Conservation (phyloP, 2,113 vertebrate genomes). For the Brevimyrus niger region DNA sequence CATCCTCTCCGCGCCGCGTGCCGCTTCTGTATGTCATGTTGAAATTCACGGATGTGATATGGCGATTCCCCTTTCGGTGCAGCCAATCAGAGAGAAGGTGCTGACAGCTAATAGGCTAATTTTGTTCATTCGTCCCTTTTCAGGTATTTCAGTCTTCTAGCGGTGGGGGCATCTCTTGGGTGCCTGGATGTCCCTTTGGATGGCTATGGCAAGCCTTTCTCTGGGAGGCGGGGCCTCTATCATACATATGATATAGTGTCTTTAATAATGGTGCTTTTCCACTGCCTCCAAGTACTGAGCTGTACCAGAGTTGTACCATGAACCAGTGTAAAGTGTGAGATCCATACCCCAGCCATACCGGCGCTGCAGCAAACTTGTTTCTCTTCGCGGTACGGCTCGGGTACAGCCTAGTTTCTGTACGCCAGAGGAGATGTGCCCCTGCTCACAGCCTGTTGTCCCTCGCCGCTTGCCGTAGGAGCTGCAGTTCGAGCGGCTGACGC, state of each 20-base stretch:
- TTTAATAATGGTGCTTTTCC: not conserved
- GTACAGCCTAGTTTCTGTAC: not conserved
- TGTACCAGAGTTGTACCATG: not conserved
- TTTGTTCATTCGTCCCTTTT: not conserved
- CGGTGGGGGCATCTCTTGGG: not conserved
- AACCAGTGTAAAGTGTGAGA: too few species aligned
- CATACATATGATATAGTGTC: not conserved
- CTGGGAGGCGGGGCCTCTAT: not conserved
- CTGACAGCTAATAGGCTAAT: not conserved
- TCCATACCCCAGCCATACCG: too few species aligned
- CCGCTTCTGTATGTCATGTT: not conserved
- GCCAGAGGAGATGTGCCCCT: constrained; percentile 18
- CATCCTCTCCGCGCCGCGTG: not conserved
- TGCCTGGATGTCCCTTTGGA: not conserved
- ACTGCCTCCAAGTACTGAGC: not conserved
- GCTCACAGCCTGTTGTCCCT: constrained; percentile 24
- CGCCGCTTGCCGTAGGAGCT: constrained; percentile 76
- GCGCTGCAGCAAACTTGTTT: not conserved
- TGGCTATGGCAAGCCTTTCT: not conserved
- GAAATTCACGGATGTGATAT: not conserved
- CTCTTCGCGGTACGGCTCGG: not conserved
- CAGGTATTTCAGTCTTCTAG: not conserved
- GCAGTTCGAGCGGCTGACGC: constrained; percentile 95
- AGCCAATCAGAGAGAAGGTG: not conserved
- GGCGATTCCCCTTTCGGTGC: not conserved